Conservation (phyloP, 1,140 invertebrate species). For the Nephila pilipes region DNA sequence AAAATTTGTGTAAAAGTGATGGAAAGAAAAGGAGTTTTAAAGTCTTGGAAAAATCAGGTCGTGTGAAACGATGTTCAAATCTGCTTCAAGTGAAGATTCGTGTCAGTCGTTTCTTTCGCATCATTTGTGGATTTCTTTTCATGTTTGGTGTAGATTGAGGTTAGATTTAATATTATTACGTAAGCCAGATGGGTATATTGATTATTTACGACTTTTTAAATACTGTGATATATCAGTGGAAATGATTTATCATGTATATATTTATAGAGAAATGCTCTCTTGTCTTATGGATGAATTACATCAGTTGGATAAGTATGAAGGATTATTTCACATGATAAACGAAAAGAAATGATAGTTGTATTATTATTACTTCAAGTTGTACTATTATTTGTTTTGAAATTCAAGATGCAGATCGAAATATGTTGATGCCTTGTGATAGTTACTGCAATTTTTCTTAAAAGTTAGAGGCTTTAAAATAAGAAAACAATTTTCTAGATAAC, state of each 20-base stretch:
- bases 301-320: too few relatives aligned
- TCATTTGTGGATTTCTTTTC: constrained; percentile 23
- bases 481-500: too few relatives aligned
- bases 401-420: too few relatives aligned
- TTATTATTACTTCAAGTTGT: too few relatives aligned
- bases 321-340: too few relatives aligned
- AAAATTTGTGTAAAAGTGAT: not conserved
- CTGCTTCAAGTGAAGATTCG: not conserved
- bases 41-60: not conserved
- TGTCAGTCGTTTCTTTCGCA: not conserved
- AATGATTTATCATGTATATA: not conserved
- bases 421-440: too few relatives aligned
- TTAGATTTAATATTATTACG: not conserved
- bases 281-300: too few relatives aligned
- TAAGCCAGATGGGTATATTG: not conserved
- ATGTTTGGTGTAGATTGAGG: not conserved
- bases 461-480: too few relatives aligned
- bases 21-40: constrained; percentile 31
- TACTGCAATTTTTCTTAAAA: too few relatives aligned
- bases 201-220: constrained; percentile 23
- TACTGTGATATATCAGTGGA: not conserved
- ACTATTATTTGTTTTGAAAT: too few relatives aligned
- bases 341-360: too few relatives aligned
- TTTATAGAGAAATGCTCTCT: too few relatives aligned
- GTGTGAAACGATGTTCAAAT: constrained; percentile 30